Evolutionary conservation across 2,888 invertebrate species (phyloP), one percentile per base, ranked within the genome.

Genomic region (Microplitis deprimator): DNA sequence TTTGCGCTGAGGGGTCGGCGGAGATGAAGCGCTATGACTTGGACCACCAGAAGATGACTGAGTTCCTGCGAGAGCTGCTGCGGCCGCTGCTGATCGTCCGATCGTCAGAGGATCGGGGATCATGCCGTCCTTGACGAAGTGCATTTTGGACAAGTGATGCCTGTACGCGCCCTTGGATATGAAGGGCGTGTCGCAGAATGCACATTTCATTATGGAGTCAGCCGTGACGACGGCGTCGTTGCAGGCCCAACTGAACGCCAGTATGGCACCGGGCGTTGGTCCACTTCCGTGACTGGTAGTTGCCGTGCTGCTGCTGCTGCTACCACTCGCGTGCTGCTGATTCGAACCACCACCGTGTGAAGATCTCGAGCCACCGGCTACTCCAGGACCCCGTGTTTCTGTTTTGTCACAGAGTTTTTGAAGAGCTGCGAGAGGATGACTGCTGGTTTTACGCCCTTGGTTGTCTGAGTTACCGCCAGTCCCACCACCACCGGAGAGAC

Each of bases 351-450:
- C 29, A 29, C 29, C 83, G 0, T 90, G 90, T 79, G 90, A 89
- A 72, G 91, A 91, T 29, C 87, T 83, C 77, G 91, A 91, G 74
- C 87, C 82, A 13, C 86, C 82, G 68, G 84, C 82, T 16, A 83
- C 83, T 64, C 83, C 81, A 59, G 92, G 91, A 41, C 93, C 93
- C 81, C 93, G 94, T 17, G 93, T 95, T 91, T 97, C 97, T 82
- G 97, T 97, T 91, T 97, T 98, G 90, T 98, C 98, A 91, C 98
- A 97, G 39, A 98, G 93, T 90, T 98, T 98, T 89, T 98, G 98
- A 75, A 98, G 91, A 1, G 98, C 98, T 20, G 98, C 97, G 84
- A 98, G 90, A 6, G 98, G 98, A 90, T 98, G 97, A 84, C 97
- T 95, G 79, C 94, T 94, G 10, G 93, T 92, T 83, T 94, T 93